Evolutionary conservation across 92 coral and sea anemone genomes (phyloP), one percentile per base, ranked within the genome.

Genomic region (Phenganax stokvisi): DNA sequence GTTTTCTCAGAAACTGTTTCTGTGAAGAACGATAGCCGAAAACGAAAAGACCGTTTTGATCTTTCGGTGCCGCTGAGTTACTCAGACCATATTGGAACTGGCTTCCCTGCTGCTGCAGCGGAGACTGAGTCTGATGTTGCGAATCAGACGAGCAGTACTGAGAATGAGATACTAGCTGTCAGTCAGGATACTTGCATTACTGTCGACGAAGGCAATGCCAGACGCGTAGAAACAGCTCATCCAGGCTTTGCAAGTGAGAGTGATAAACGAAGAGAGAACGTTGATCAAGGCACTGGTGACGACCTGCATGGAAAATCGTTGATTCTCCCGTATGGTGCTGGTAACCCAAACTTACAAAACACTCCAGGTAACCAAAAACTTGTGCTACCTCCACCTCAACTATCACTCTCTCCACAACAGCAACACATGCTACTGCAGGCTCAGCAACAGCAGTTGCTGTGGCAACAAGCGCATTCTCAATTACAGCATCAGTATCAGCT

Each of bases 321-420:
- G 44, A 16, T 59, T 76, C 81, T 57, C 54, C 81, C 81, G 8
- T 76, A 57, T 53, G 81, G 81, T 10, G 31, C 69, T 57, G 55
- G 31, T 57, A 76, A 37, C 65, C 28, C 80, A 56, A 12, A 2
- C 11, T 29, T 76, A 12, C 81, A 58, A 30, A 10, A 47, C 17
- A 76, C 58, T 76, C 81, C 51, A 58, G 67, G 69, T 28, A 76
- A 76, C 70, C 81, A 57, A 28, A 74, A 58, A 9, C 72, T 87
- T 13, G 85, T 82, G 69, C 57, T 89, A 76, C 80, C 83, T 55
- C 92, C 97, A 55, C 84, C 92, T 56, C 96, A 92, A 72, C 96
- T 92, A 44, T 57, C 89, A 7, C 74, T 79, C 27, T 69, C 83
- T 15, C 83, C 83, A 44, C 83, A 79, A 55, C 83, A 79, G 15